These are phyloP conservation scores for Argentina silus DNA, from an alignment of 2,797 vertebrate species.

Conservation along the genomic window DNA sequence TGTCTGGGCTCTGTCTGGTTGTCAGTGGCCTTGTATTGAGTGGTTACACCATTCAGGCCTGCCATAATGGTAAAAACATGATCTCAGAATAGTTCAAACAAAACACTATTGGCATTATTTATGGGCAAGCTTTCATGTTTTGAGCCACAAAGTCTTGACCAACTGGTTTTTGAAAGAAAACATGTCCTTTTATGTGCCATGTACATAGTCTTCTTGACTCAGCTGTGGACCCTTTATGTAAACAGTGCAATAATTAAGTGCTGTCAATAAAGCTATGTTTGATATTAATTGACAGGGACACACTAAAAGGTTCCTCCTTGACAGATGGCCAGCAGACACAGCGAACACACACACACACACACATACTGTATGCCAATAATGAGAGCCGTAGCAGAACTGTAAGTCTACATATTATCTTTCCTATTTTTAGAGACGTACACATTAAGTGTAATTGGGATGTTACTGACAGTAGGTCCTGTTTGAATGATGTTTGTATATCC, in stretches of 20 bases:
- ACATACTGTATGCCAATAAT: background rate
- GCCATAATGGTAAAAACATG: background rate
- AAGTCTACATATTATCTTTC: background rate
- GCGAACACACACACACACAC: constrained; percentile 14
- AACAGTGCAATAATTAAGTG: constrained; percentile 19
- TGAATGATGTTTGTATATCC: no score
- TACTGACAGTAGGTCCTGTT: background rate
- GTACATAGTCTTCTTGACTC: constrained; percentile 35
- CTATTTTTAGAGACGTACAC: background rate
- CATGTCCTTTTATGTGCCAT: background rate
- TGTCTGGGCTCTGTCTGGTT: constrained; percentile 17
- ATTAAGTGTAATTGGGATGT: background rate
- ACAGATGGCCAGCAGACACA: constrained; percentile 58
- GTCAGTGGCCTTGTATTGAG: constrained; percentile 15
- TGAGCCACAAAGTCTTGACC: background rate
- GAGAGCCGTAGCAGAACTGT: background rate
- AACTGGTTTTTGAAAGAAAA: background rate
- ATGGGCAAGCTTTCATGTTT: background rate
- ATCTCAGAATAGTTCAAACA: background rate
- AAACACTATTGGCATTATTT: background rate
- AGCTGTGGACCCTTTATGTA: constrained; percentile 27
- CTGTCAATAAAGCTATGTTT: constrained; percentile 53
- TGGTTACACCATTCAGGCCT: background rate
- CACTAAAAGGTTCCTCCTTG: constrained; percentile 21
- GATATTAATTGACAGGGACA: constrained; percentile 64